phyloP scores from a whole-genome alignment of 2,888 invertebrate species.

The Apamea anceps region DNA sequence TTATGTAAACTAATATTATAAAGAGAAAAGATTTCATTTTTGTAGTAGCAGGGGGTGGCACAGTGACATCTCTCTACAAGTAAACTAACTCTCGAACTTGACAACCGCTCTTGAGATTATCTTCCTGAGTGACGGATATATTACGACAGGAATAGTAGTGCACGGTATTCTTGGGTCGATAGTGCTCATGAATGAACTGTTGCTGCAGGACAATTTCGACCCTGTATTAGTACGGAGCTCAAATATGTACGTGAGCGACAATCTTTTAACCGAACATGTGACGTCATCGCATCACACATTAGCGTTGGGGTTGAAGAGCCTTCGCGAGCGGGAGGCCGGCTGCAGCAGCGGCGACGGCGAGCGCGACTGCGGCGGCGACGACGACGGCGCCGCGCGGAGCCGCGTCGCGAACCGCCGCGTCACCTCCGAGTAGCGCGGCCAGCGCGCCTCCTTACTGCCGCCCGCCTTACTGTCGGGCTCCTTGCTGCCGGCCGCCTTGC shows the following conservation, averaged over 20 bases:
- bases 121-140: neutral
- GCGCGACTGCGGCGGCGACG: neutral
- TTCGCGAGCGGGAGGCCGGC: slow-evolving; percentile 14
- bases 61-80: neutral
- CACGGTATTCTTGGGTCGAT: neutral
- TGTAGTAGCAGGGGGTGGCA: neutral
- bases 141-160: neutral
- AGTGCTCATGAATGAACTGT: neutral
- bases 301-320: slow-evolving; percentile 40
- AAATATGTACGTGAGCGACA: neutral
- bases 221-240: neutral
- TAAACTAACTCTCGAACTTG: neutral
- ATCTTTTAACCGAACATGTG: neutral
- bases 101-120: neutral
- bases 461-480: accelerated
- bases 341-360: neutral
- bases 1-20: no score
- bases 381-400: neutral
- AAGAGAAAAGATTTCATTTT: no score
- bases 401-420: slow-evolving; percentile 67
- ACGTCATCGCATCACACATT: slow-evolving; percentile 3
- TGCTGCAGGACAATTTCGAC: neutral
- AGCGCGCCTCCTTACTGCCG: no score
- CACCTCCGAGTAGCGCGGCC: slow-evolving; percentile 67
- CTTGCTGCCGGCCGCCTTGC: no score